phyloP scores from a whole-genome alignment of 2,888 invertebrate genomes.

The Rhabditophanes sp. region DNA sequence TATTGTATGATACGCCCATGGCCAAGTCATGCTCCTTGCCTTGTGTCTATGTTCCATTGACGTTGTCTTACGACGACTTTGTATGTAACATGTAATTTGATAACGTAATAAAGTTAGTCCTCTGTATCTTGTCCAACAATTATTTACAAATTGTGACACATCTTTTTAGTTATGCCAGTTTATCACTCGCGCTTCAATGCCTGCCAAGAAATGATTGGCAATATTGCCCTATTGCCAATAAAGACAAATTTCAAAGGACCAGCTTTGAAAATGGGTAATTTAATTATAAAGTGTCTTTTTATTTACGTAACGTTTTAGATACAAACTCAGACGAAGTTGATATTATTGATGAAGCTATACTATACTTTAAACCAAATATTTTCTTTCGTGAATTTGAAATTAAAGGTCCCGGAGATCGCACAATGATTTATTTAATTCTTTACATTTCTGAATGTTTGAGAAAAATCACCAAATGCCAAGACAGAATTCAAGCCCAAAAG shows the following conservation, averaged over 20 bases:
- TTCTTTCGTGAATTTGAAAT: conserved; percentile 98
- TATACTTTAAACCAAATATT: conserved; percentile 94
- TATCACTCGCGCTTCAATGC: conserved; percentile 80
- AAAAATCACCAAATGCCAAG: conserved; percentile 54
- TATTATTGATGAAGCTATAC: conserved; percentile 88
- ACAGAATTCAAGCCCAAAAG: conserved; percentile 64
- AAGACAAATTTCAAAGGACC: conserved; percentile 80
- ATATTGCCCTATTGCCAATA: conserved; percentile 77
- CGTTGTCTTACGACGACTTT: too few species aligned
- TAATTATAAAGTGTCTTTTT: neutral
- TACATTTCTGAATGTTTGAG: conserved; percentile 95
- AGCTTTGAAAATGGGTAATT: conserved; percentile 54
- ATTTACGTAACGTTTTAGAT: conserved; percentile 4
- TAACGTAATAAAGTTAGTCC: too few species aligned
- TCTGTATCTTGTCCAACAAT: too few species aligned
- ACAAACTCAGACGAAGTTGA: conserved; percentile 53
- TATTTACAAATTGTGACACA: too few species aligned
- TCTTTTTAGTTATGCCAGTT: conserved; percentile 60
- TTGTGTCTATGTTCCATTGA: too few species aligned
- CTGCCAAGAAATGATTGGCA: conserved; percentile 61
- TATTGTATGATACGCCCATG: too few species aligned
- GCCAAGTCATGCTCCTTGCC: too few species aligned
- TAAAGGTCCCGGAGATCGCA: conserved; percentile 89
- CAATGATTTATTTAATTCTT: conserved; percentile 85
- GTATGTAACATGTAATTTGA: too few species aligned